These are phyloP conservation scores for Ramazzottius varieornatus DNA, from an alignment of 2,888 invertebrate species.

Conservation along the genomic window DNA sequence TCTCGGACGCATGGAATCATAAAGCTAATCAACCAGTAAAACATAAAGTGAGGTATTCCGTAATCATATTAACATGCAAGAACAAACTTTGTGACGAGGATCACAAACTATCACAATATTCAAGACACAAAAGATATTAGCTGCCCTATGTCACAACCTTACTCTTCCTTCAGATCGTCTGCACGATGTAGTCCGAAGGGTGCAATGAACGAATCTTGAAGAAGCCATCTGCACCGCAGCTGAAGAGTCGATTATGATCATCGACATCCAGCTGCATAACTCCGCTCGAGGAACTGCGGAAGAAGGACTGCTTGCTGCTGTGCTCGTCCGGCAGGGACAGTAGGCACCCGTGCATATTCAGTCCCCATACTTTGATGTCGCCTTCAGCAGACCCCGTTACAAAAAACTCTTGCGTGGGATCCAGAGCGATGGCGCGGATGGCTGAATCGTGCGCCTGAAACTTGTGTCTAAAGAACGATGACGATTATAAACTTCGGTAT, in stretches of 20 bases:
- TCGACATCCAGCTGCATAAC: constrained; percentile 85
- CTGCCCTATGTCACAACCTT: too few relatives aligned
- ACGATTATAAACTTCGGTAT: too few relatives aligned
- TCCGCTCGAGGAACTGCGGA: constrained; percentile 85
- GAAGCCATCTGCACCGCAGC: constrained; percentile 94
- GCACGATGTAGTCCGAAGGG: constrained; percentile 28
- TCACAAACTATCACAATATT: too few relatives aligned
- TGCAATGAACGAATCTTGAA: constrained; percentile 85
- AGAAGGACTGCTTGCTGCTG: constrained; percentile 76
- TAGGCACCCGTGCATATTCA: constrained; percentile 56
- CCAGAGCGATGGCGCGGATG: constrained; percentile 74
- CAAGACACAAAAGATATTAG: too few relatives aligned
- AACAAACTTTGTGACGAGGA: too few relatives aligned
- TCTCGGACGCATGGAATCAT: too few relatives aligned
- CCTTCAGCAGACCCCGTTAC: constrained; percentile 49
- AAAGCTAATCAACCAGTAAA: too few relatives aligned
- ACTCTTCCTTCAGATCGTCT: not conserved
- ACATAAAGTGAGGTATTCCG: too few relatives aligned
- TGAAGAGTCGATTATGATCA: constrained; percentile 61
- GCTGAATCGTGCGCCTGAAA: constrained; percentile 61
- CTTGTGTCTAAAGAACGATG: constrained; percentile 14
- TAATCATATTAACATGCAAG: too few relatives aligned
- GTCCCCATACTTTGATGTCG: constrained; percentile 45
- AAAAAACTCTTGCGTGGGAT: constrained; percentile 82
- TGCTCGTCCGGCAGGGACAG: constrained; percentile 78